These are phyloP conservation scores for Turritopsis dohrnii DNA, from an alignment of 30 jellyfish, hydroid and myxozoan species.

Conservation along the genomic window DNA sequence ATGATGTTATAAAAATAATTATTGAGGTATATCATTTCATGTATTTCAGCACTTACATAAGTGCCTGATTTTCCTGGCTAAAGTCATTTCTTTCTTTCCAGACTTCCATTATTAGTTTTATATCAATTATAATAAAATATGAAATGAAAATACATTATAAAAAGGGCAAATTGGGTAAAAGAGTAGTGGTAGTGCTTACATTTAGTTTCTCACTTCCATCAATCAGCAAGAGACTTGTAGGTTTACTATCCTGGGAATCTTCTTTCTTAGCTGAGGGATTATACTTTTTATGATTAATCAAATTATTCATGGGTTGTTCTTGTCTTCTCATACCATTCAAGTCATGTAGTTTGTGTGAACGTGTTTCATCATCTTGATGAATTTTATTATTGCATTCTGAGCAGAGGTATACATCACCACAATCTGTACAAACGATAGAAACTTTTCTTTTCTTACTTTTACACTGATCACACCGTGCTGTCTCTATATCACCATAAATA, in stretches of 20 bases:
- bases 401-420: conserved; percentile 77
- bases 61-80: no score
- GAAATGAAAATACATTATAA: no score
- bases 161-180: no score
- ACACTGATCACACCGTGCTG: conserved; percentile 32
- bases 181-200: no score
- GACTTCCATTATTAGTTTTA: no score
- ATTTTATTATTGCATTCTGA: conserved; percentile 52
- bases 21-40: no score
- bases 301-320: background rate
- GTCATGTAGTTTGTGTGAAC: conserved; percentile 37
- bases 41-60: no score
- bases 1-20: no score
- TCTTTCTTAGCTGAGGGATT: conserved; percentile 27
- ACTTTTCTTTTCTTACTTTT: conserved; percentile 36
- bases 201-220: conserved; percentile 74
- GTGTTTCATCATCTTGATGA: conserved; percentile 40
- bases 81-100: no score
- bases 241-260: background rate
- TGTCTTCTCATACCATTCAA: conserved; percentile 26
- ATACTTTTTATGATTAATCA: background rate
- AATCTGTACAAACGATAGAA: conserved; percentile 57
- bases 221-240: conserved; percentile 56
- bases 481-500: background rate
- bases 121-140: no score